phyloP scores from a whole-genome alignment of 2,888 invertebrate genomes.

The Nymphalis polychloros region DNA sequence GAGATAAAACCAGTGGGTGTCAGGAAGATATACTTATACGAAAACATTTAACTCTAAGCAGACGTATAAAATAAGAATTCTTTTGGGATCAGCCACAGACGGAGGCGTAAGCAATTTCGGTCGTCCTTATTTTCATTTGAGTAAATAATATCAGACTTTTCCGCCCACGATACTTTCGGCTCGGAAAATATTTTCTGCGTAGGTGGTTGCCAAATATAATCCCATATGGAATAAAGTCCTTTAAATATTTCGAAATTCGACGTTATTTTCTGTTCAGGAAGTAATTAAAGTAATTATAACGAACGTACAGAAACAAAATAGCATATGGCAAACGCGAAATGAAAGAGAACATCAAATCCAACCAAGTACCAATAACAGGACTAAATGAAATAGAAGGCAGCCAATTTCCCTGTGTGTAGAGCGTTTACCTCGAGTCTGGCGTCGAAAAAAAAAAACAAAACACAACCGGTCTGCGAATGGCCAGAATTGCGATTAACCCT shows the following conservation, averaged over 20 bases:
- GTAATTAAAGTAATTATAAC: neutral
- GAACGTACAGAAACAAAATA: neutral
- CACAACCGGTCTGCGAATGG: slow-evolving; percentile 67
- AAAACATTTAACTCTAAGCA: slow-evolving; percentile 13
- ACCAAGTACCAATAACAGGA: slow-evolving; percentile 44
- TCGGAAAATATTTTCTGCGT: slow-evolving; percentile 55
- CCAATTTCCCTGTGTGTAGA: slow-evolving; percentile 51
- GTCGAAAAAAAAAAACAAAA: slow-evolving; percentile 54
- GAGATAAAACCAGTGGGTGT: neutral
- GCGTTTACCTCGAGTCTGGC: slow-evolving; percentile 53
- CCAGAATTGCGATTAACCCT: slow-evolving; percentile 72
- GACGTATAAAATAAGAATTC: slow-evolving; percentile 26
- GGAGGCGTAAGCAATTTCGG: slow-evolving; percentile 53
- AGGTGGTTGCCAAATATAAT: slow-evolving; percentile 53
- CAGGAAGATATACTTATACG: neutral
- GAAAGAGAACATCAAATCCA: slow-evolving; percentile 15
- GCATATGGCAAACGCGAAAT: neutral
- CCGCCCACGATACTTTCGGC: slow-evolving; percentile 52
- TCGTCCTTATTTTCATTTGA: slow-evolving; percentile 48
- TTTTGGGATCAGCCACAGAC: slow-evolving; percentile 46
- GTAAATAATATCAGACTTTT: slow-evolving; percentile 46
- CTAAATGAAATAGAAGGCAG: slow-evolving; percentile 51
- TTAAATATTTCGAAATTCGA: slow-evolving; percentile 47
- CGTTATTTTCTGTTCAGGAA: neutral
- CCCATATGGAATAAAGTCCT: slow-evolving; percentile 47